phyloP scores from a whole-genome alignment of 1,140 invertebrate genomes.

The Penaeus japonicus region DNA sequence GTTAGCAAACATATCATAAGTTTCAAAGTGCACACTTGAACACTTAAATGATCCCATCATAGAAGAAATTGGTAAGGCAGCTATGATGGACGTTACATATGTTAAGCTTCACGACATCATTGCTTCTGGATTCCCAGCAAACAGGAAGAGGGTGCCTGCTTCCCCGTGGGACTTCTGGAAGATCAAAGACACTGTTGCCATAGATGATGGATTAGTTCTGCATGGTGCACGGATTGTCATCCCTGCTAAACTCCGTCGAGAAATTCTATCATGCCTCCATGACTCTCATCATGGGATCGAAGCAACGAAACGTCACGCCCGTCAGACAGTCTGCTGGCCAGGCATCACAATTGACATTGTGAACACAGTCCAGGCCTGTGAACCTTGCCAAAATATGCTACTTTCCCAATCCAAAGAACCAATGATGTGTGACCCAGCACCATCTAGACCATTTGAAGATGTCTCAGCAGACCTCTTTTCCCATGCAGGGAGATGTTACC shows the following conservation, averaged over 20 bases:
- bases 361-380: slow-evolving; percentile 11
- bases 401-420: slow-evolving; percentile 20
- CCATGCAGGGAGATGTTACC: background rate
- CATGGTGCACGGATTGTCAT: slow-evolving; percentile 11
- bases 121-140: background rate
- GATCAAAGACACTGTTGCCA: background rate
- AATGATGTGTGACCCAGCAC: background rate
- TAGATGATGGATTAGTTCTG: slow-evolving; percentile 9
- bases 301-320: slow-evolving; percentile 10
- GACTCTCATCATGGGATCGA: background rate
- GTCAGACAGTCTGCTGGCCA: slow-evolving; percentile 15
- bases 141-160: background rate
- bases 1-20: background rate
- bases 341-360: slow-evolving; percentile 29
- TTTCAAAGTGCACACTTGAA: background rate
- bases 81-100: background rate
- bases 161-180: slow-evolving; percentile 8
- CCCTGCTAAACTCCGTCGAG: background rate
- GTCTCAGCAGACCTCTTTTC: slow-evolving; percentile 22
- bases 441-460: slow-evolving; percentile 13
- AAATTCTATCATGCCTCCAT: slow-evolving; percentile 4
- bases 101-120: background rate
- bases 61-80: slow-evolving; percentile 6
- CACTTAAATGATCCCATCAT: background rate
- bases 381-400: background rate